Base-by-base conservation (phyloP, 1,140 invertebrate genomes). In the Zaprionus davidi region DNA sequence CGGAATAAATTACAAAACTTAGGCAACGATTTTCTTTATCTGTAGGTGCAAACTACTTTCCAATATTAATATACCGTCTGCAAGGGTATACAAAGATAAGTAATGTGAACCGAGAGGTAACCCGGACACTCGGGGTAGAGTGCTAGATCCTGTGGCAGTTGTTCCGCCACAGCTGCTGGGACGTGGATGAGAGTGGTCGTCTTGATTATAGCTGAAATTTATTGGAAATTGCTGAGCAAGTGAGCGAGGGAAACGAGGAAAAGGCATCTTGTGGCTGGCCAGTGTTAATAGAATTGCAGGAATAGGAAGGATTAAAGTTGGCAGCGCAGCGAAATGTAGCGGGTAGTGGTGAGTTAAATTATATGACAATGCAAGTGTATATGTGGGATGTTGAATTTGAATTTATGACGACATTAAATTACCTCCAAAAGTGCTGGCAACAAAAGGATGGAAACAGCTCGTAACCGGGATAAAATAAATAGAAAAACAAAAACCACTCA, bases 331-430 rank as follows among this genome's bases (percentile, higher is more conserved):
- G 49, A 36, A 60, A 20, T 41, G 36, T 5, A 58, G 4, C n/a
- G 31, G 11, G 31, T 5, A 67, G 60, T 69, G 44, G 3, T 51
- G 41, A 38, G 38, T 34, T 34, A 34, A 34, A 34, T 46, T 46
- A 46, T 17, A 46, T 17, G 6, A 46, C n/a, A 57, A 58, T 20
- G 17, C 26, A 9, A 75, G 9, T 28, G 31, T 26, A 38, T 64
- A 68, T 85, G 78, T 78, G 70, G 75, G 51, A 64, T 69, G 68
- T 73, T 78, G 78, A 90, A 88, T 90, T 88, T 90, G 85, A 85
- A 90, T 88, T 88, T 90, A 90, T 90, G 78, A 88, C 71, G 85
- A 84, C 85, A 88, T 79, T 85, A 88, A 90, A 88, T 84, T 69
- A 78, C 85, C 85, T 75, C 81, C 72, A 63, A 85, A 70, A 55